These are phyloP conservation scores for Colinus virginianus DNA, from an alignment of 2,113 vertebrate genomes.

Conservation along the genomic window DNA sequence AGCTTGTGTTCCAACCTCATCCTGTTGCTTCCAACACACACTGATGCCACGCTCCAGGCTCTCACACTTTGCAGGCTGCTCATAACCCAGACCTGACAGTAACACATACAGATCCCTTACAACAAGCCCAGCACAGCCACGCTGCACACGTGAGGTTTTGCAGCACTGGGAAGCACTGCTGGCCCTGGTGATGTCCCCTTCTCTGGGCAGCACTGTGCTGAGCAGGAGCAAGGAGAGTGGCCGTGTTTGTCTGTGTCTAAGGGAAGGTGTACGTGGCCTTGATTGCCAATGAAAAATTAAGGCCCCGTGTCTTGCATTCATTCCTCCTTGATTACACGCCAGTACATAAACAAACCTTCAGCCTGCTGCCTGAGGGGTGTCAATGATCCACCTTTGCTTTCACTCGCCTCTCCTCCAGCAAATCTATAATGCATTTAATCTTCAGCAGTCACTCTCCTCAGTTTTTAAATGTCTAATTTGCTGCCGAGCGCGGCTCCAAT, in stretches of 20 bases:
- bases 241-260: constrained; percentile 49
- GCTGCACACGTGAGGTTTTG: neutral
- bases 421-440: constrained; percentile 74
- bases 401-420: constrained; percentile 59
- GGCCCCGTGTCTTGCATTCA: constrained; percentile 24
- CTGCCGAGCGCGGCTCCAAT: constrained; percentile 13
- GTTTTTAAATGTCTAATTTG: constrained; percentile 75
- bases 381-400: constrained; percentile 54
- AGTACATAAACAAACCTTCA: constrained; percentile 12
- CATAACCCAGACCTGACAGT: neutral
- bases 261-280: constrained; percentile 55
- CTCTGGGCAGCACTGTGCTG: neutral
- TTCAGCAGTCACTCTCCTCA: constrained; percentile 50
- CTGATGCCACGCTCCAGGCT: rapidly evolving
- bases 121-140: neutral
- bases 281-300: constrained; percentile 78
- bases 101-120: neutral
- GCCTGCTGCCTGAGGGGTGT: constrained; percentile 56
- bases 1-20: rapidly evolving
- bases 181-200: constrained; percentile 36
- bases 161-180: neutral
- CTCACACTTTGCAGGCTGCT: rapidly evolving
- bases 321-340: constrained; percentile 49
- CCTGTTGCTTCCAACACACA: neutral
- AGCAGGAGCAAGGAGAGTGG: constrained; percentile 9